Base-by-base conservation (phyloP, 2,888 invertebrate species). In the Zeuzera pyrina region DNA sequence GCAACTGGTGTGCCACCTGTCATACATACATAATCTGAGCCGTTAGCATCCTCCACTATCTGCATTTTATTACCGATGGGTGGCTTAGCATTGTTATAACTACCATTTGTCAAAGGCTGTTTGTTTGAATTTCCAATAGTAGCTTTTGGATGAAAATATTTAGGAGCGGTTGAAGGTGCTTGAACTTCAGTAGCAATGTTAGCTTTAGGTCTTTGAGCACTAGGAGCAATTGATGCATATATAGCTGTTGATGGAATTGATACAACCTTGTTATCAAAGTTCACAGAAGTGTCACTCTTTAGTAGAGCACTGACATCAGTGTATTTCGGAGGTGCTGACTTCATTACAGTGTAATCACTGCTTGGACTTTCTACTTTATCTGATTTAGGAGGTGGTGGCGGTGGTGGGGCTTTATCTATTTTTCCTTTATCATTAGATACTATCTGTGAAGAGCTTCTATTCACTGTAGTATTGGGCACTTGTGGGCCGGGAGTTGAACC, bases 11-110 rank as follows among this genome's bases (percentile, higher is more conserved):
- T 84, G 21, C 87, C 89, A n/a, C 92, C 92, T 8, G 91, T 91
- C 93, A 93, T 93, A 52, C 92, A 91, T 13, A 93, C 93, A 71
- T 93, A 93, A 57, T 93, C 93, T 10, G 91, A 90, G 38, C 90
- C 90, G 60, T 92, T 92, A 11, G 90, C 88, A 43, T 91, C 91
- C 37, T 91, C 91, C 23, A 86, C 84, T 57, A 85, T 84, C 47
- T 81, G 78, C 76, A 84, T 77, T 44, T 77, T 68, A 42, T 59
- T 72, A 11, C 52, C 61, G 29, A 57, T 47, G 19, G 57, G 58
- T 39, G 77, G 78, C 6, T 62, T 39, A n/a, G n/a, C n/a, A n/a
- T n/a, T n/a, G 45, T 42, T 59, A 43, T 61, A 77, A 3, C 59
- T 64, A 25, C 77, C 78, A 58, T 79, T 83, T 1, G 62, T 50